Percentiles rank a stretch among this genome's conserved stretches.
These are phyloP conservation scores for Bradynema listronoti DNA, from an alignment of 1,140 invertebrate species.

Conservation along the genomic window DNA sequence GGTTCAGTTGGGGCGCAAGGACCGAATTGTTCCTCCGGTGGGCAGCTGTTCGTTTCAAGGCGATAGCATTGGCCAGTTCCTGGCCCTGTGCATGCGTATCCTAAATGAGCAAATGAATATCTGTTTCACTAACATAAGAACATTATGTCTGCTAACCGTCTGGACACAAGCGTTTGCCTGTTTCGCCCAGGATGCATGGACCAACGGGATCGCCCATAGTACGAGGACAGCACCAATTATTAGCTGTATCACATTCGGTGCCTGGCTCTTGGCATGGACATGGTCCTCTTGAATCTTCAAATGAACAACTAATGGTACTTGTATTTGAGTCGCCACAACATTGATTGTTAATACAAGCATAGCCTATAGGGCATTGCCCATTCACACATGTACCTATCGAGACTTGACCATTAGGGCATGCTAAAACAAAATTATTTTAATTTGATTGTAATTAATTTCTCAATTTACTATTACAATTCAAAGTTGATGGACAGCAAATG, in stretches of 20 bases:
- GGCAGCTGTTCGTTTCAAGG: slow-evolving; percentile 35
- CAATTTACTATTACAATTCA: slow-evolving; percentile 23
- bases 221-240: slow-evolving; percentile 47
- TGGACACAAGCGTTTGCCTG: slow-evolving; percentile 33
- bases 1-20: slow-evolving; percentile 17
- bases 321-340: slow-evolving; percentile 45
- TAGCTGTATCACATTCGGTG: slow-evolving; percentile 43
- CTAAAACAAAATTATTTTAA: slow-evolving; percentile 22
- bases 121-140: slow-evolving; percentile 16
- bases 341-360: slow-evolving; percentile 44
- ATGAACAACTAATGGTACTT: slow-evolving; percentile 31
- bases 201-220: slow-evolving; percentile 41
- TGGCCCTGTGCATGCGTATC: slow-evolving; percentile 29
- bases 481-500: slow-evolving; percentile 51
- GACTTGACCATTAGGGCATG: slow-evolving; percentile 45
- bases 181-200: slow-evolving; percentile 37
- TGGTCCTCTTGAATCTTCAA: slow-evolving; percentile 38
- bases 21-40: slow-evolving; percentile 29
- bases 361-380: slow-evolving; percentile 48
- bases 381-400: slow-evolving; percentile 51
- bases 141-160: slow-evolving; percentile 17
- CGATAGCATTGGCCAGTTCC: slow-evolving; percentile 26
- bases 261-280: slow-evolving; percentile 43
- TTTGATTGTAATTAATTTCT: not conserved
- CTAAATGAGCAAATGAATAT: slow-evolving; percentile 13